Conservation (phyloP, 2,113 vertebrate species). For the Elaphurus davidianus region DNA sequence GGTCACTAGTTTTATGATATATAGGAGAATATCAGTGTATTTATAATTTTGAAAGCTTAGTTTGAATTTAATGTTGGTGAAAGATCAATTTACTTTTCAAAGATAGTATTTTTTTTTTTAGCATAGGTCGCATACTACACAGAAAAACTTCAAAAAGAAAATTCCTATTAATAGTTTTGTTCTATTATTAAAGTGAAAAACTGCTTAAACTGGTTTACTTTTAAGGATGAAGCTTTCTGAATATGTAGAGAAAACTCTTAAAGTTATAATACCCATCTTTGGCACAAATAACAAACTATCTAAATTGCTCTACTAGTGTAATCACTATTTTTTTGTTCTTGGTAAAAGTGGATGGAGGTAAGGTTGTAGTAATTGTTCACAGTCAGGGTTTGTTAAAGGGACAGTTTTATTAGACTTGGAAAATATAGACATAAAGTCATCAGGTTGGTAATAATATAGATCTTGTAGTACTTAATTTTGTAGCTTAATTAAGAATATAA, state of each 20-base stretch:
- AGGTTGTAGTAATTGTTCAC: conserved; percentile 11
- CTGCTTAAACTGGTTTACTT: background rate
- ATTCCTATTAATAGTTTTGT: background rate
- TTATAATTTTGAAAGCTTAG: background rate
- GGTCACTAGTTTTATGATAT: background rate
- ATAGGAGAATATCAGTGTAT: background rate
- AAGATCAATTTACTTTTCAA: background rate
- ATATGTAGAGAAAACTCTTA: background rate
- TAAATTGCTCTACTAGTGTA: background rate
- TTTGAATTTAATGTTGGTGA: background rate
- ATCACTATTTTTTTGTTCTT: background rate
- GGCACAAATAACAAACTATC: background rate
- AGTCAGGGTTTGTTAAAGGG: background rate
- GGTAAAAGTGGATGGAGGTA: background rate
- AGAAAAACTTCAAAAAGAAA: conserved; percentile 1
- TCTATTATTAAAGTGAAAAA: conserved; percentile 3
- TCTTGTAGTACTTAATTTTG: conserved; percentile 30
- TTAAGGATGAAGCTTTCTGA: background rate
- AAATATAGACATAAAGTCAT: background rate
- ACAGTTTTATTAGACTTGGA: background rate
- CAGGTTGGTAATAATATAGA: background rate
- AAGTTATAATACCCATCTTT: background rate
- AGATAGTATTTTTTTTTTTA: background rate
- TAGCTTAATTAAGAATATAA: conserved; percentile 39
- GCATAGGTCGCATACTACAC: background rate